Evolutionary conservation across 2,888 invertebrate species (phyloP).

Genomic region (Drosophila aldrichi): DNA sequence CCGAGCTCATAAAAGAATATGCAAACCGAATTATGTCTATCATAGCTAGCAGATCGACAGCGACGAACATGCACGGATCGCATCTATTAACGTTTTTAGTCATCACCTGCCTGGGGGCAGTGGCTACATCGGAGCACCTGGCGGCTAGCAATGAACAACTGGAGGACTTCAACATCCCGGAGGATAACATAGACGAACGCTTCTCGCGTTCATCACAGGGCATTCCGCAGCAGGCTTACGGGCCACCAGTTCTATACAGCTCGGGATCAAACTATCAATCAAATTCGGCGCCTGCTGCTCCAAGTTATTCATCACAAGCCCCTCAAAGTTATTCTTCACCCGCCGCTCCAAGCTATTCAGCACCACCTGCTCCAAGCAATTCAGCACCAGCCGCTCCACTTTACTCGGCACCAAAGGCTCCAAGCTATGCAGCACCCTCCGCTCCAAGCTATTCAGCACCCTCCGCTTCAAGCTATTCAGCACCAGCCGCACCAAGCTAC

Average conservation of each 20-base stretch:
- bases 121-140: constrained; percentile 12
- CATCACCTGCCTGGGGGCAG: constrained; percentile 35
- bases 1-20: constrained; percentile 52
- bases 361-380: constrained; percentile 11
- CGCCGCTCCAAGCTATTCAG: constrained; percentile 15
- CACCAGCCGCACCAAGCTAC: background rate
- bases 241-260: constrained; percentile 54
- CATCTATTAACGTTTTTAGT: constrained; percentile 35
- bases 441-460: constrained; percentile 23
- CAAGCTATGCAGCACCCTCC: constrained; percentile 21
- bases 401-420: constrained; percentile 18
- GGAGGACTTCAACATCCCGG: constrained; percentile 49
- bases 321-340: constrained; percentile 24
- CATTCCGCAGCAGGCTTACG: constrained; percentile 62
- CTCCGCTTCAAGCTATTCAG: background rate
- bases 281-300: constrained; percentile 29
- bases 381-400: constrained; percentile 11
- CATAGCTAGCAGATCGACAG: constrained; percentile 20
- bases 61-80: constrained; percentile 48
- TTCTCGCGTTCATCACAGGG: constrained; percentile 32
- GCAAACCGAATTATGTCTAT: constrained; percentile 20
- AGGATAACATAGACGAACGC: constrained; percentile 42
- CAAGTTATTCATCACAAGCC: constrained; percentile 20
- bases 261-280: constrained; percentile 47
- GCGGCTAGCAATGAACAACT: constrained; percentile 34